Conservation (phyloP, 2,888 invertebrate species). For the Serripes groenlandicus region DNA sequence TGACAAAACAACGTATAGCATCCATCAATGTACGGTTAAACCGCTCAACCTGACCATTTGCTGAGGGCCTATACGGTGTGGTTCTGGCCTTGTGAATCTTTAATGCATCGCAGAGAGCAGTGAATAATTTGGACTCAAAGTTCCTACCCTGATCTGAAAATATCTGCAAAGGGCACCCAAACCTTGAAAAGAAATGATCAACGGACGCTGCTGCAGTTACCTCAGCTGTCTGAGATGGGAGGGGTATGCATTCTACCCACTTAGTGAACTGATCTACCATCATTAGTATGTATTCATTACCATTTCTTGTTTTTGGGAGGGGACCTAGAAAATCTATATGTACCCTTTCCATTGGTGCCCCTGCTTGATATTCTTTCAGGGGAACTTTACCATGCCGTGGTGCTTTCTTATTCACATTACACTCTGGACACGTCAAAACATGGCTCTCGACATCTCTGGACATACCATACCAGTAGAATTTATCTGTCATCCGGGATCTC, state of each 20-base stretch:
- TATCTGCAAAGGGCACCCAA: conserved; percentile 27
- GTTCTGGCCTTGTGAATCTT: conserved; percentile 21
- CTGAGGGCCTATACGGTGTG: conserved; percentile 7
- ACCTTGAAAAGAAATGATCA: conserved; percentile 13
- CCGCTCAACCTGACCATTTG: conserved; percentile 19
- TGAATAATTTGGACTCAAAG: conserved; percentile 2
- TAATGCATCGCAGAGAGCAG: not conserved
- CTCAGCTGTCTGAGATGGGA: conserved; percentile 27
- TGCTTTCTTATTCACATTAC: conserved; percentile 30
- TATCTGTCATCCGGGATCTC: conserved; percentile 16
- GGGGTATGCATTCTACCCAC: conserved; percentile 36
- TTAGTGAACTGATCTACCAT: no score
- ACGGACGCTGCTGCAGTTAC: conserved; percentile 19
- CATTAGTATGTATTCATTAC: conserved; percentile 35
- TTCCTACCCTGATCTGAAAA: no score
- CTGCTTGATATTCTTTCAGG: conserved; percentile 92
- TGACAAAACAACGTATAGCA: conserved; percentile 10
- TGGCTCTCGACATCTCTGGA: conserved; percentile 18
- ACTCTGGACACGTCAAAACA: conserved; percentile 24
- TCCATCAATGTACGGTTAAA: conserved; percentile 19
- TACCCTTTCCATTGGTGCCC: conserved; percentile 85
- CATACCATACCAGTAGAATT: conserved; percentile 33
- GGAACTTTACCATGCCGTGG: conserved; percentile 13
- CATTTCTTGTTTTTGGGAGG: conserved; percentile 14
- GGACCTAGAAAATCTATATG: conserved; percentile 45